phyloP scores from a whole-genome alignment of 2,888 invertebrate species.

The Ischnura elegans region DNA sequence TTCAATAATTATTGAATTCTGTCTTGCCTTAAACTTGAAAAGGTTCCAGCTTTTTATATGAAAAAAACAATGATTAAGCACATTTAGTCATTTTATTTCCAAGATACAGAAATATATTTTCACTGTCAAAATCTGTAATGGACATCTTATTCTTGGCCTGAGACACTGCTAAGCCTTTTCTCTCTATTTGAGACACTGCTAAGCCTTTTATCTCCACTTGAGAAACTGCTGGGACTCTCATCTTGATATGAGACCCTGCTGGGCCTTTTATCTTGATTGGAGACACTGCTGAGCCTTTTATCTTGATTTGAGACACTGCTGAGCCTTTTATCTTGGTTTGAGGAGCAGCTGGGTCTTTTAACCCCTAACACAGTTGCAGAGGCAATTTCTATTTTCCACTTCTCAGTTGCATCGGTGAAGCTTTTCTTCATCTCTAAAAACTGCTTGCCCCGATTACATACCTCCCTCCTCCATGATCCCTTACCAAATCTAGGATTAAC shows the following conservation, averaged over 20 bases:
- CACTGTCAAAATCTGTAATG: neutral
- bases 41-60: too few species aligned
- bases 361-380: neutral
- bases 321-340: too few species aligned
- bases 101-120: neutral
- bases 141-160: neutral
- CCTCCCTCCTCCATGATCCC: neutral
- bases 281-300: too few species aligned
- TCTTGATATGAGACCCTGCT: too few species aligned
- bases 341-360: neutral
- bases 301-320: too few species aligned
- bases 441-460: neutral
- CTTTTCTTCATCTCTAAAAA: conserved; percentile 16
- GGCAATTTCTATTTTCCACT: neutral
- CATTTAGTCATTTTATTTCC: neutral
- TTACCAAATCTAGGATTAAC: neutral
- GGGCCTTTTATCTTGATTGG: too few species aligned
- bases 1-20: too few species aligned
- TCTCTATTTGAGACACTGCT: neutral
- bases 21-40: too few species aligned
- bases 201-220: neutral
- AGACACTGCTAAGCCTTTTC: neutral
- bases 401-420: neutral
- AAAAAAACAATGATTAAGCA: neutral
- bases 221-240: neutral